These are phyloP conservation scores for Flexamia atlantica DNA, from an alignment of 2,888 invertebrate genomes.

Conservation along the genomic window DNA sequence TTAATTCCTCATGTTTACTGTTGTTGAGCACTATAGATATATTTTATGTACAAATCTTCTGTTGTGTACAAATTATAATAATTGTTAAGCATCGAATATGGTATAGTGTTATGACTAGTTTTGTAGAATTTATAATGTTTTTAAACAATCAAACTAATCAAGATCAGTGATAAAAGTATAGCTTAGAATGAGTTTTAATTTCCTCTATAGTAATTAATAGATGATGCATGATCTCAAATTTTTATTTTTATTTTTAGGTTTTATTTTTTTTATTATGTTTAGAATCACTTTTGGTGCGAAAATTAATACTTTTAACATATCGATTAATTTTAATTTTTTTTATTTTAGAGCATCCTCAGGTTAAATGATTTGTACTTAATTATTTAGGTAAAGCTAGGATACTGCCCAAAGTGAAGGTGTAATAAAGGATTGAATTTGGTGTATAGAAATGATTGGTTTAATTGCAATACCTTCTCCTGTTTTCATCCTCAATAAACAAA, in stretches of 20 bases:
- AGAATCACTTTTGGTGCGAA: slow-evolving; percentile 14
- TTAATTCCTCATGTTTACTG: slow-evolving; percentile 27
- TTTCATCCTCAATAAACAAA: too few species aligned
- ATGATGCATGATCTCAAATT: slow-evolving; percentile 44
- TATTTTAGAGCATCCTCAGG: slow-evolving; percentile 40
- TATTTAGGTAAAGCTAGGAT: slow-evolving; percentile 4
- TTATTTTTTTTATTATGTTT: neutral
- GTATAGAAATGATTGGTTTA: slow-evolving; percentile 2
- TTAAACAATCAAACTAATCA: slow-evolving; percentile 46
- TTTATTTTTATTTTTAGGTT: slow-evolving; percentile 32
- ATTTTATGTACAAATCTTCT: slow-evolving; percentile 56
- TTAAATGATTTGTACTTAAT: slow-evolving; percentile 45
- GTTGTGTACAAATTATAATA: slow-evolving; percentile 58
- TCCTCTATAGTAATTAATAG: slow-evolving; percentile 13
- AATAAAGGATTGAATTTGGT: slow-evolving; percentile 42
- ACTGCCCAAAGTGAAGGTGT: slow-evolving; percentile 29
- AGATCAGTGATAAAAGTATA: slow-evolving; percentile 20
- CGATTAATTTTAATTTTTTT: neutral
- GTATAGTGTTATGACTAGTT: slow-evolving; percentile 45
- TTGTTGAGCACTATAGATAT: slow-evolving; percentile 57
- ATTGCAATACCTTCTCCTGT: neutral
- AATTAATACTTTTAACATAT: neutral
- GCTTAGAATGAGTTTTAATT: neutral
- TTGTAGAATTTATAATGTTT: slow-evolving; percentile 52
- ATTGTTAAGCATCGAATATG: slow-evolving; percentile 55